Conservation (phyloP, 2,888 invertebrate species). For the Ornithoptera priamus region DNA sequence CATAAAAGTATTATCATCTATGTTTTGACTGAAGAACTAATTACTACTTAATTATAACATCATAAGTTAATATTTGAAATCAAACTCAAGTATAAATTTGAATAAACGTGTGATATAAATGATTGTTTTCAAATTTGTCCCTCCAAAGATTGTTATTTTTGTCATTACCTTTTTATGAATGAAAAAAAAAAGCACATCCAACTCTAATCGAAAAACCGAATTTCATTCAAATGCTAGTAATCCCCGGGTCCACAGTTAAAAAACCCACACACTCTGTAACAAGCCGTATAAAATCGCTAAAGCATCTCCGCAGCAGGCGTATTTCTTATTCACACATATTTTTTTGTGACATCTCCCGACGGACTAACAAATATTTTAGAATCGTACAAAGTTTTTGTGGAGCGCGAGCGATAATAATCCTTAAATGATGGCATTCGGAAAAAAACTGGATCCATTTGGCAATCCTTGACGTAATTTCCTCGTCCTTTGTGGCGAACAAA, state of each 20-base stretch:
- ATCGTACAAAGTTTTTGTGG: conserved; percentile 1
- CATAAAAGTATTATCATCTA: too few relatives aligned
- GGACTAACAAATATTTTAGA: conserved; percentile 28
- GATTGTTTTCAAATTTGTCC: neutral
- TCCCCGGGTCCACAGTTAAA: conserved; percentile 7
- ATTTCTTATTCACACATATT: conserved; percentile 26
- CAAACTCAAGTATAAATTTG: neutral
- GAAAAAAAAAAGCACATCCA: neutral
- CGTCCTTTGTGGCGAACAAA: conserved; percentile 24
- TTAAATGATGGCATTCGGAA: conserved; percentile 8
- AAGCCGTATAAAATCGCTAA: conserved; percentile 30
- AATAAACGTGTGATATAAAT: neutral
- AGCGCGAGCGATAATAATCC: conserved; percentile 16
- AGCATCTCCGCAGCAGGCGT: conserved; percentile 21
- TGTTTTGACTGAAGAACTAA: too few relatives aligned
- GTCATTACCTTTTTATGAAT: conserved; percentile 3
- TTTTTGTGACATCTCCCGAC: conserved; percentile 25
- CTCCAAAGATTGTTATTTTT: neutral
- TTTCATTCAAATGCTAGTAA: conserved; percentile 12
- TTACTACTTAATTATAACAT: too few relatives aligned
- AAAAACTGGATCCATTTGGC: conserved; percentile 14
- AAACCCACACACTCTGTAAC: conserved; percentile 28
- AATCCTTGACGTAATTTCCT: conserved; percentile 20
- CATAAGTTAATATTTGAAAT: neutral
- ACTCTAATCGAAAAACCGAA: conserved; percentile 15